Base-by-base conservation (phyloP, 2,888 invertebrate genomes). In the Mechanitis messenoides region DNA sequence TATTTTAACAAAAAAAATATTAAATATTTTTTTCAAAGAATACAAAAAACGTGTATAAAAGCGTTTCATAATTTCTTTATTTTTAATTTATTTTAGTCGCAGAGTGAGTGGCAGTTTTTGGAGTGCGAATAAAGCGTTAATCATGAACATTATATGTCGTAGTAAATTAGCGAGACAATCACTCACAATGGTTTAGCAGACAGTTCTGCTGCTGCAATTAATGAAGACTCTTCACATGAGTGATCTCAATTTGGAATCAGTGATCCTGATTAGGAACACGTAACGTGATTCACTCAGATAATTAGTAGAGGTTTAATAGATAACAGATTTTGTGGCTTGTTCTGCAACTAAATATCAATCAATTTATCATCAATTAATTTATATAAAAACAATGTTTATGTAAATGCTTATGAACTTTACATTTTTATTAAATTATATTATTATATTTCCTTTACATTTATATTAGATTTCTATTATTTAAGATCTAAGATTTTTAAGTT, bases 151-250 rank as follows among this genome's bases (percentile, higher is more conserved):
- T 58, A 4, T n/a, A 56, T 35, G 59, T 66, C 66, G 58, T 28
- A 54, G n/a, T 53, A 72, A 80, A 85, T 87, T 85, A 85, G 81
- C 76, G 79, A 76, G 76, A 84, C 83, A 86, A 88, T 88, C 84
- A 80, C 78, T 87, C 85, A 80, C 77, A 71, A 76, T 76, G 80
- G 79, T 80, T 77, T 74, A 76, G 72, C 73, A 74, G 74, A 70
- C 73, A 73, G 77, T 72, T 74, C 71, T 72, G 73, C 71, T 75
- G 71, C 79, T 80, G 81, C 81, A 86, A 85, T 79, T 80, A 80
- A 81, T 82, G 75, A 79, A 78, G 80, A 80, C 78, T 75, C 83
- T 81, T 70, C 71, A 79, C 72, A 75, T 72, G 75, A 85, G 82
- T 77, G 83, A 74, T 78, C 75, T 73, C 68, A 60, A 71, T 66